phyloP scores from a whole-genome alignment of 2,888 invertebrate species.

The Tachina fera region DNA sequence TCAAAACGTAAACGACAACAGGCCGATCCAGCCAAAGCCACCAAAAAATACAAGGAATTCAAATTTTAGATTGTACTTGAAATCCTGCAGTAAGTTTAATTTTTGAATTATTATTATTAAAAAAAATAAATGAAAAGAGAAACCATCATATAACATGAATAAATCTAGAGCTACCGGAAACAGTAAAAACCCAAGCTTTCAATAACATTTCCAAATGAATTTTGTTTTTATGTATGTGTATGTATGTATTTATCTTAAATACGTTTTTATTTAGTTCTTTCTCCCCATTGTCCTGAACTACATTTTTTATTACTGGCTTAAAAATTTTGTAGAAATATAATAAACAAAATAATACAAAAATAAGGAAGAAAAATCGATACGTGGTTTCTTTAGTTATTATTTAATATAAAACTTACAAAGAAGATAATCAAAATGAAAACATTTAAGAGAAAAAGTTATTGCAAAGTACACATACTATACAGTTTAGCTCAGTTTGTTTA shows the following conservation, averaged over 20 bases:
- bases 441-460: constrained; percentile 43
- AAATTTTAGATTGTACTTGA: constrained; percentile 88
- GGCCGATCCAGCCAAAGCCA: constrained; percentile 92
- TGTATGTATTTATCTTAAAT: constrained; percentile 56
- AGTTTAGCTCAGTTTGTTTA: constrained; percentile 26
- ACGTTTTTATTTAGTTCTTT: constrained; percentile 20
- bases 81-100: constrained; percentile 55
- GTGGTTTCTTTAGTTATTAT: constrained; percentile 36
- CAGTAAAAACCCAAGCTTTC: constrained; percentile 26
- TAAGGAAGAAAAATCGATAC: neutral
- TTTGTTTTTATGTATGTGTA: constrained; percentile 39
- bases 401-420: constrained; percentile 25
- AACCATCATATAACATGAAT: neutral
- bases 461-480: constrained; percentile 50
- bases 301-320: constrained; percentile 27
- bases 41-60: constrained; percentile 99
- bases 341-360: constrained; percentile 32
- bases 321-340: constrained; percentile 33
- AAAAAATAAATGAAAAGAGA: constrained; percentile 16
- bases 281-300: constrained; percentile 14
- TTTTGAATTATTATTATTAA: constrained; percentile 22
- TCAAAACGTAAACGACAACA: constrained; percentile 96
- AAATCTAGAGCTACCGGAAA: constrained; percentile 7
- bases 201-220: constrained; percentile 48
- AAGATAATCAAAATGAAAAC: constrained; percentile 40